These are phyloP conservation scores for Polyommatus icarus DNA, from an alignment of 2,888 invertebrate species.

Conservation along the genomic window DNA sequence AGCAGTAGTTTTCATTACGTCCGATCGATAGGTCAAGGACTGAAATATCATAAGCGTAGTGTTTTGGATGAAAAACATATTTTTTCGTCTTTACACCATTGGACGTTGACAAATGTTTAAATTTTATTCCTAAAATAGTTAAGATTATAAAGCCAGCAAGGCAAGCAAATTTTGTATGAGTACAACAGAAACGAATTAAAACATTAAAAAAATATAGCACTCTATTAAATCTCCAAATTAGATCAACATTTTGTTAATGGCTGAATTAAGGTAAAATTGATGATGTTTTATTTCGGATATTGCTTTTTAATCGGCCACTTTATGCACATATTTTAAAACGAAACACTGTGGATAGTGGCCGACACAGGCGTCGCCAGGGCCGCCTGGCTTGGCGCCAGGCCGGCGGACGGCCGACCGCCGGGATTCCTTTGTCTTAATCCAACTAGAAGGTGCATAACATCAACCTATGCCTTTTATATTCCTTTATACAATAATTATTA, in stretches of 20 bases:
- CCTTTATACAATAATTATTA: neutral
- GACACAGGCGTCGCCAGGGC: constrained; percentile 73
- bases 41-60: constrained; percentile 17
- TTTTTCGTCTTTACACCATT: neutral
- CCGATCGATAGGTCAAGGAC: constrained; percentile 43
- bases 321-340: constrained; percentile 42
- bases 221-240: neutral
- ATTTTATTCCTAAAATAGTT: neutral
- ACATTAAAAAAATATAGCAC: neutral
- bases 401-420: constrained; percentile 76
- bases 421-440: constrained; percentile 77
- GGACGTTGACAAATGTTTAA: neutral
- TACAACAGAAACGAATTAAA: neutral
- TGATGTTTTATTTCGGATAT: neutral
- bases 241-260: neutral
- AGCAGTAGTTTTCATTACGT: constrained; percentile 34
- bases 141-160: neutral
- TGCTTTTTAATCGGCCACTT: neutral
- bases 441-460: constrained; percentile 33
- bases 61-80: neutral
- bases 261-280: neutral
- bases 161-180: neutral
- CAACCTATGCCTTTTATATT: constrained; percentile 26
- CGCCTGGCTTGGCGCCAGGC: constrained; percentile 80
- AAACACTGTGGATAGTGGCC: constrained; percentile 57